Evolutionary conservation across 2,888 invertebrate genomes (phyloP), one percentile per base, ranked within the genome.

Genomic region (Drosophila austrosaltans): DNA sequence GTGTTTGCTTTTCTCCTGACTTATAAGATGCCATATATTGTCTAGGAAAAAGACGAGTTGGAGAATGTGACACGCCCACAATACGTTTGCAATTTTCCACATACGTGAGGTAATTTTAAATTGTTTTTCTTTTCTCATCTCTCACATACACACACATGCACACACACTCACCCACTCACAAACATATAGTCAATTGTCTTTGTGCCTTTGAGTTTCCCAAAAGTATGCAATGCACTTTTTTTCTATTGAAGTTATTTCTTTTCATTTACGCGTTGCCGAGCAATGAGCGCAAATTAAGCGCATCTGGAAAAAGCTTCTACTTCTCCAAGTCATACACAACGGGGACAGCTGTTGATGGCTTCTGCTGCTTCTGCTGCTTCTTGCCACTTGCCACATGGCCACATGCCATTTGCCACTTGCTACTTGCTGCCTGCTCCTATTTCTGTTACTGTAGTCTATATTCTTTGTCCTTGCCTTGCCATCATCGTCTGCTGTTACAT

Each of bases 81-180:
- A 86, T 83, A 83, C 88, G 87, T 79, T 88, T 69, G 87, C 84
- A 86, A 84, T 84, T 84, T 84, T 75, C 72, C 83, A 88, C 87
- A 82, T 87, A 87, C 89, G 84, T 85, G 84, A 85, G 85, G 87
- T 88, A 85, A 85, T 88, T 87, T 85, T 85, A 88, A 85, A 85
- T 89, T 76, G 87, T 84, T 86, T 83, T 85, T 72, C 75, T 53
- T 69, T 72, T 70, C 64, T 48, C 59, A 58, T 10, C 44, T 36
- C 63, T 48, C 40, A 25, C 40, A 7, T 3, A 8, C 16, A 57
- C 16, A 48, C 22, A 22, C 10, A 48, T 53, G 32, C 60, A 48
- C 40, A 39, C 30, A 7, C 5, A n/a, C 16, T 57, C 20, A 48
- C 12, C 10, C 4, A 48, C 10, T 25, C 12, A 48, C 42, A 40